These are phyloP conservation scores for Timandra comae DNA, from an alignment of 2,888 invertebrate species.

Conservation along the genomic window DNA sequence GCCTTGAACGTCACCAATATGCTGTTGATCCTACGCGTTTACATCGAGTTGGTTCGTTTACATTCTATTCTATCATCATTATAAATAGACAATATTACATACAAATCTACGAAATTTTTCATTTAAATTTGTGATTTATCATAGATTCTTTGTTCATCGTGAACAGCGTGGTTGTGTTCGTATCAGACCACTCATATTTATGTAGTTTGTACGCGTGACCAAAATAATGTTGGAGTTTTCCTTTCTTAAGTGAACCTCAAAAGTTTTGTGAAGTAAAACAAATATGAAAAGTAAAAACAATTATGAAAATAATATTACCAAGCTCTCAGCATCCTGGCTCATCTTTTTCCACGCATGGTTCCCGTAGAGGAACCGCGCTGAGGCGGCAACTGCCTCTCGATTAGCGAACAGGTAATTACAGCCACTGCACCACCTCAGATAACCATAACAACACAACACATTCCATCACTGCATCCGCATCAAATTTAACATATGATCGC, in stretches of 20 bases:
- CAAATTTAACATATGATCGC: slow-evolving; percentile 68
- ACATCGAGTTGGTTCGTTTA: slow-evolving; percentile 28
- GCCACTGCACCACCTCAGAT: slow-evolving; percentile 62
- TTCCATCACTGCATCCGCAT: slow-evolving; percentile 76
- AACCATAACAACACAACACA: slow-evolving; percentile 70
- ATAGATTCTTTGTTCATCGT: too few species aligned
- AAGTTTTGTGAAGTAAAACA: too few species aligned
- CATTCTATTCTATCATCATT: slow-evolving; percentile 52
- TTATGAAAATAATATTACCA: slow-evolving; percentile 76
- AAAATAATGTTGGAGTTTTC: too few species aligned
- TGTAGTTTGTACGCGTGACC: too few species aligned
- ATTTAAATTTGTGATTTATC: too few species aligned
- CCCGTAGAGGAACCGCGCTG: slow-evolving; percentile 58
- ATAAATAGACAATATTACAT: slow-evolving; percentile 54
- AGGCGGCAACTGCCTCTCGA: slow-evolving; percentile 52
- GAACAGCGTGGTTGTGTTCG: slow-evolving; percentile 26
- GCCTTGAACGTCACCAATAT: slow-evolving; percentile 41
- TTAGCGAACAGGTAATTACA: slow-evolving; percentile 53
- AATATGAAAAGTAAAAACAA: slow-evolving; percentile 12
- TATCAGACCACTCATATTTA: slow-evolving; percentile 20
- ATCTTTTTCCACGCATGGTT: slow-evolving; percentile 83
- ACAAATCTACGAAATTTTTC: too few species aligned
- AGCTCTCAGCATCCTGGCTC: slow-evolving; percentile 84
- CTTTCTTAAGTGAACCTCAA: too few species aligned
- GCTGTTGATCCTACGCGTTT: slow-evolving; percentile 28